Evolutionary conservation across 2,797 vertebrate species (phyloP), one percentile per base, ranked within the genome.

Genomic region (Rhynchotus rufescens): DNA sequence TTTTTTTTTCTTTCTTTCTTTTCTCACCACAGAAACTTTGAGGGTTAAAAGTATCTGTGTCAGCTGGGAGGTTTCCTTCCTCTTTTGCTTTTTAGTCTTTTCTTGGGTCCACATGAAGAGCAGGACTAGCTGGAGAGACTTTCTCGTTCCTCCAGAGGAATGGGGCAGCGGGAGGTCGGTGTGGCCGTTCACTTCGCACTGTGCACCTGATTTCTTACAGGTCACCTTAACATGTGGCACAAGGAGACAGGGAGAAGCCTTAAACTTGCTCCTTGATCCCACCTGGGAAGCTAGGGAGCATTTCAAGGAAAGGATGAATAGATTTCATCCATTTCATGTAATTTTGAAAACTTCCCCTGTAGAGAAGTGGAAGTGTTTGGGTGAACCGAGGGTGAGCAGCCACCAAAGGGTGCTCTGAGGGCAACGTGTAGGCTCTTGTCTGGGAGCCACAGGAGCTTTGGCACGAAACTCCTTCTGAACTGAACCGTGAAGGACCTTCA

Each of bases 401-500:
- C 81, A 3, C 42, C 9, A 32, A 3, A 26, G 6, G 26, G 23
- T 16, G 47, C 47, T 45, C 69, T 92, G 69, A 12, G 19, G 9
- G 90, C 90, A 85, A 32, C 32, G 78, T 69, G 71, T 60, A 69
- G 81, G 80, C 87, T 89, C 52, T 52, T 91, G 75, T 60, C 52
- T 77, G 93, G 64, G 45, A 85, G 60, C 79, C 69, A 40, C 60
- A 88, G 86, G 76, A 38, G 38, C 52, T 42, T 13, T n/a, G 36
- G 34, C 93, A 86, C 34, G 90, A 87, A 94, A 90, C 32, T 52
- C 3, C 60, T 92, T 68, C 92, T 76, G 88, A 94, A 72, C 86
- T 89, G 88, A 90, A 89, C 88, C 54, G 1, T 93, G 92, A 92
- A 92, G 93, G 90, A 89, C 82, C 90, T 93, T 69, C 78, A 95